These are phyloP conservation scores for Digitonthophagus gazella DNA, from an alignment of 2,888 invertebrate genomes.

Conservation along the genomic window DNA sequence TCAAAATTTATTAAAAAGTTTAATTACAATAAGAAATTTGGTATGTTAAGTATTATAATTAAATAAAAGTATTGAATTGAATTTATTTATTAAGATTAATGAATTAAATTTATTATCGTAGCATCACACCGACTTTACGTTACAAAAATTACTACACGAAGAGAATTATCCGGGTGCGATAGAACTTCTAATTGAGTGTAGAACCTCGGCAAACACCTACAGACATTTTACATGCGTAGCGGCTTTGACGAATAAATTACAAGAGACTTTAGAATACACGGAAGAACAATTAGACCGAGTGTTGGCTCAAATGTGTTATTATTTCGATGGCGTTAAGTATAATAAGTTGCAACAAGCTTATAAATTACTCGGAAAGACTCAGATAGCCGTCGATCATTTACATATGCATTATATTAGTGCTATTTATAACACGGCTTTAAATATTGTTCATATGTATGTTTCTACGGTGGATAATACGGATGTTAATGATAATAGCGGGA, in stretches of 20 bases:
- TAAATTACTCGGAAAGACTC: constrained; percentile 82
- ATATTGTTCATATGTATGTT: constrained; percentile 55
- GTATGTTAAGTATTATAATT: constrained; percentile 49
- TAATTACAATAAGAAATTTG: constrained; percentile 77
- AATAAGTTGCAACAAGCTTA: constrained; percentile 85
- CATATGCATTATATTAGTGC: constrained; percentile 94
- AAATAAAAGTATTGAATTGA: too few relatives aligned
- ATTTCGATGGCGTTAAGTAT: constrained; percentile 78
- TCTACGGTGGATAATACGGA: constrained; percentile 46
- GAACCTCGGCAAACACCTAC: constrained; percentile 79
- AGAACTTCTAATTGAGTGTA: constrained; percentile 82
- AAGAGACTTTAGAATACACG: constrained; percentile 86
- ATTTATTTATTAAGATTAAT: constrained; percentile 2
- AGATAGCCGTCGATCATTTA: constrained; percentile 83
- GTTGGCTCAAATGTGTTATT: constrained; percentile 69
- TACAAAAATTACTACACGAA: constrained; percentile 76
- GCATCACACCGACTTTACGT: constrained; percentile 81
- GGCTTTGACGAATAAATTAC: constrained; percentile 79
- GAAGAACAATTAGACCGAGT: constrained; percentile 90
- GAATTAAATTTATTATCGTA: constrained; percentile 50
- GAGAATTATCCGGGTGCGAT: constrained; percentile 90
- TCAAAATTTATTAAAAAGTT: constrained; percentile 72
- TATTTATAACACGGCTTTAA: constrained; percentile 76
- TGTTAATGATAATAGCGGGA: constrained; percentile 53
- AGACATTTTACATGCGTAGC: constrained; percentile 90